Percentiles rank a stretch among this genome's conserved stretches.
phyloP scores from a whole-genome alignment of 2,113 vertebrate genomes.

The Sceloporus undulatus region DNA sequence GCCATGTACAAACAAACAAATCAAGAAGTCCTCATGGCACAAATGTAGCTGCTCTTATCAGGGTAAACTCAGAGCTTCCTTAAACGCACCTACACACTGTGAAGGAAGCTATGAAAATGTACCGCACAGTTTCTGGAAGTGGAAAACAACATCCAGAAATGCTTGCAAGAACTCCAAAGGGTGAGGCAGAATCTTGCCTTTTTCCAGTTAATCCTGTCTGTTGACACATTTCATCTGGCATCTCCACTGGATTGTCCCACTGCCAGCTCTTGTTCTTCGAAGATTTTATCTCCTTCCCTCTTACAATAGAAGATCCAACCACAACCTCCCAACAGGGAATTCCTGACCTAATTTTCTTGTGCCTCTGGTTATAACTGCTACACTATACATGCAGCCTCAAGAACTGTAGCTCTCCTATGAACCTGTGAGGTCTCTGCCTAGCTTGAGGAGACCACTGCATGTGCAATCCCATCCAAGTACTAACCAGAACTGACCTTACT shows the following conservation, averaged over 20 bases:
- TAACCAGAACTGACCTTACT: too few species aligned
- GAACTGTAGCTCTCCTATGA: too few species aligned
- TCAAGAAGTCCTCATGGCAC: not conserved
- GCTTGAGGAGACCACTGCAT: not conserved
- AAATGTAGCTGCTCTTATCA: not conserved
- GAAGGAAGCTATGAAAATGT: not conserved
- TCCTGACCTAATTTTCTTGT: not conserved
- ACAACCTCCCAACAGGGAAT: not conserved
- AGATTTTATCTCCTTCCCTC: not conserved
- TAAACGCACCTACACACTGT: too few species aligned
- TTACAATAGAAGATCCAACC: not conserved
- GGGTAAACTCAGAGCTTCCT: not conserved
- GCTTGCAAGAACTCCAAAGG: not conserved
- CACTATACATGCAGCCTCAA: too few species aligned
- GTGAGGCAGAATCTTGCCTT: not conserved
- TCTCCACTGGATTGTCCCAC: not conserved
- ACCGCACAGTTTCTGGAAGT: not conserved
- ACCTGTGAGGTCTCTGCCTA: too few species aligned
- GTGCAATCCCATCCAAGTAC: too few species aligned
- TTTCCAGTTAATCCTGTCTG: not conserved
- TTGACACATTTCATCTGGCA: not conserved
- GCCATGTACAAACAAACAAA: constrained; percentile 2
- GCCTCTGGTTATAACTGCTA: not conserved
- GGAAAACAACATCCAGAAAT: not conserved
- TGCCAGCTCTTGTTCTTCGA: not conserved